A percentile compares a stretch with the other conserved stretches of the same genome.
Conservation (phyloP, 2,113 vertebrate species). For the Columba janthina region DNA sequence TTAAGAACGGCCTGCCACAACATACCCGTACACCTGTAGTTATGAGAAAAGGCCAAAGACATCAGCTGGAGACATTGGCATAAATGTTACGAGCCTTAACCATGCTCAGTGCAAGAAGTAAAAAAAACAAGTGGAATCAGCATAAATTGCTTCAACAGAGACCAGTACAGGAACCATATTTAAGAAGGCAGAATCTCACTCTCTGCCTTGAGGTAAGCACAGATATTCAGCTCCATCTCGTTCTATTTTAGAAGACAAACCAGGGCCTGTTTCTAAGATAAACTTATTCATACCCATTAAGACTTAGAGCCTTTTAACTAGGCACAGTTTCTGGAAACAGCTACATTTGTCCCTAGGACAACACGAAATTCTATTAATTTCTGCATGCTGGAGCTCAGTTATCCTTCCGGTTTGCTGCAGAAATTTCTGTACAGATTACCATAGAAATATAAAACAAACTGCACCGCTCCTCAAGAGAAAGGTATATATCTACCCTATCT, state of each 20-base stretch:
- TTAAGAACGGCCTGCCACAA: not conserved
- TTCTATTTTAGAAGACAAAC: not conserved
- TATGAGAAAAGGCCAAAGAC: not conserved
- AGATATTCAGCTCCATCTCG: not conserved
- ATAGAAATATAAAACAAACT: not conserved
- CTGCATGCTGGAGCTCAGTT: not conserved
- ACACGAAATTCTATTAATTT: not conserved
- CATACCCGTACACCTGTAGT: not conserved
- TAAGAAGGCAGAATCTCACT: not conserved
- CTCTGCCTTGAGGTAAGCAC: not conserved
- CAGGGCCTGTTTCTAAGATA: not conserved
- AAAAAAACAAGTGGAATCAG: not conserved
- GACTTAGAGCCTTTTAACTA: not conserved
- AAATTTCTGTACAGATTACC: not conserved
- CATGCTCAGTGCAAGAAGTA: not conserved
- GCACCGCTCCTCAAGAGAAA: not conserved
- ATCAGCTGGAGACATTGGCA: rapidly evolving
- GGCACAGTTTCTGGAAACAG: not conserved
- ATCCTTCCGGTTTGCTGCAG: not conserved
- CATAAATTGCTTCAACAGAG: not conserved
- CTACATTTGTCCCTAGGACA: not conserved
- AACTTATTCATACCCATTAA: not conserved
- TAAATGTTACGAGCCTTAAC: not conserved
- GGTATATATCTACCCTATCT: not conserved
- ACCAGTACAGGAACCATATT: not conserved